A percentile compares a stretch with the other conserved stretches of the same genome.
Evolutionary conservation across 2,888 invertebrate genomes (phyloP).

Genomic region (Cheilosia grossa): DNA sequence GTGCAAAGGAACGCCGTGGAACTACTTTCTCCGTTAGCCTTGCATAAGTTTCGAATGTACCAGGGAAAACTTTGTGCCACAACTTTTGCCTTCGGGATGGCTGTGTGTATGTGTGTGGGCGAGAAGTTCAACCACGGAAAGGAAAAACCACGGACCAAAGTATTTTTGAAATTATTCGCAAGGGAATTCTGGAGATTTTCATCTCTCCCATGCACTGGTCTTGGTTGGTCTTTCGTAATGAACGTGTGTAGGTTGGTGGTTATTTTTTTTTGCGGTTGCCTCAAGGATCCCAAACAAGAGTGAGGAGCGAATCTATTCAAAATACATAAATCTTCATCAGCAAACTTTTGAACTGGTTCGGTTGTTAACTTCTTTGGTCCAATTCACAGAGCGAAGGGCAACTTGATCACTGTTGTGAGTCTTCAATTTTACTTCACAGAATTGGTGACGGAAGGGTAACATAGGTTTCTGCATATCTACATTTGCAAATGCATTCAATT

Average conservation of each 20-base stretch:
- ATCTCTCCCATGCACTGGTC: neutral
- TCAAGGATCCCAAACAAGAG: neutral
- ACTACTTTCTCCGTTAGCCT: conserved; percentile 28
- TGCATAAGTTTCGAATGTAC: conserved; percentile 37
- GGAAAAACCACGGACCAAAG: conserved; percentile 21
- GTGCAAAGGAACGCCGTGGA: conserved; percentile 30
- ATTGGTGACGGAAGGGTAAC: no score
- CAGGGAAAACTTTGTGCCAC: conserved; percentile 10
- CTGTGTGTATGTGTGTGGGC: conserved; percentile 2
- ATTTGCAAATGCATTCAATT: no score
- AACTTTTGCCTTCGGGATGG: conserved; percentile 9
- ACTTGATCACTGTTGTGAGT: no score
- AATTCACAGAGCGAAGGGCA: no score
- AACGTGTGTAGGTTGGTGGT: neutral
- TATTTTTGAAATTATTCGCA: conserved; percentile 26
- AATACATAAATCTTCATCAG: conserved; percentile 12
- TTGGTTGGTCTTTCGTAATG: neutral
- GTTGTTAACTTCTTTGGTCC: neutral
- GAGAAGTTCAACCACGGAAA: neutral
- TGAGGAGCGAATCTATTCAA: neutral
- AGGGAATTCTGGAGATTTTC: conserved; percentile 9
- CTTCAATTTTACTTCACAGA: no score
- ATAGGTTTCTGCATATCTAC: no score
- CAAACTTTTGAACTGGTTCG: neutral
- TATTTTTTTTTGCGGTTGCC: neutral